Evolutionary conservation across 2,797 vertebrate genomes (phyloP).

Genomic region (Brachyalestes nurse): DNA sequence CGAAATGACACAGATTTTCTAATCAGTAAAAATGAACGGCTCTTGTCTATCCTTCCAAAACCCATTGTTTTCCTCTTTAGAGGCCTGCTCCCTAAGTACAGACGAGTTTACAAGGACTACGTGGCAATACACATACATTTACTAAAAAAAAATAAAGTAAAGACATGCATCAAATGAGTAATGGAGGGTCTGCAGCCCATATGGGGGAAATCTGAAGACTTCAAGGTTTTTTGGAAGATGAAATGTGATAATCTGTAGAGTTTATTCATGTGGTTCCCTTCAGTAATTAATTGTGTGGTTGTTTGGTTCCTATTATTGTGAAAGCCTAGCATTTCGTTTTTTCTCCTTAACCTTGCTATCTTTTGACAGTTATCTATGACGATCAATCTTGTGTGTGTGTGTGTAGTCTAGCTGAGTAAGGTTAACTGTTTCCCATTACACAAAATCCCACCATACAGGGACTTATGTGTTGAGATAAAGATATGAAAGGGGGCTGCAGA

Average conservation of each 20-base stretch:
- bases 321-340: constrained; percentile 59
- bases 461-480: constrained; percentile 55
- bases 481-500: constrained; percentile 58
- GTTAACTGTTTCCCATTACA: constrained; percentile 52
- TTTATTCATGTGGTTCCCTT: constrained; percentile 67
- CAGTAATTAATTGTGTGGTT: constrained; percentile 47
- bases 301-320: constrained; percentile 63
- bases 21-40: constrained; percentile 75
- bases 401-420: constrained; percentile 50
- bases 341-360: constrained; percentile 6
- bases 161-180: constrained; percentile 68
- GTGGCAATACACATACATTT: constrained; percentile 39
- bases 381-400: constrained; percentile 48
- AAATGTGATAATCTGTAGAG: constrained; percentile 70
- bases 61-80: constrained; percentile 64
- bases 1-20: constrained; percentile 74
- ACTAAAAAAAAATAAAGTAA: constrained; percentile 56
- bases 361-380: constrained; percentile 47
- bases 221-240: constrained; percentile 67
- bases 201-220: constrained; percentile 55
- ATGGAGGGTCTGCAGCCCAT: constrained; percentile 61
- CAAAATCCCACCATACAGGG: constrained; percentile 63
- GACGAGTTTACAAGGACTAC: constrained; percentile 52
- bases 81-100: constrained; percentile 59
- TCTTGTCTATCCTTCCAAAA: constrained; percentile 67